phyloP scores from a whole-genome alignment of 1,140 invertebrate species.

The Steinernema khuongi region DNA sequence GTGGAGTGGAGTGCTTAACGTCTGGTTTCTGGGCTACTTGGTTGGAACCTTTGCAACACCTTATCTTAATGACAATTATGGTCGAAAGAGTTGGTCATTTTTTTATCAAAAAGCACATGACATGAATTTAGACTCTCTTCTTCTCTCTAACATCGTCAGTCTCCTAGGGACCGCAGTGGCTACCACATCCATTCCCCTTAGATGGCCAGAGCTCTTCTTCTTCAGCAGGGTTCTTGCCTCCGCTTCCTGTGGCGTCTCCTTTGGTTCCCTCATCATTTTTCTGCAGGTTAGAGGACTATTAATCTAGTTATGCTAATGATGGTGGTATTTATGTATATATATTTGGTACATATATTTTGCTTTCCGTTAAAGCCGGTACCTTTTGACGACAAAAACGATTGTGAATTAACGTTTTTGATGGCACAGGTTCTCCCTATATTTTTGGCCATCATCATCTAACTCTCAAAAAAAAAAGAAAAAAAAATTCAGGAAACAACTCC shows the following conservation, averaged over 20 bases:
- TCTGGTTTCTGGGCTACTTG: conserved; percentile 52
- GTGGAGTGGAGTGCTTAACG: conserved; percentile 47
- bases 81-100: conserved; percentile 35
- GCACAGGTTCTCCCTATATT: too few relatives aligned
- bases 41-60: conserved; percentile 47
- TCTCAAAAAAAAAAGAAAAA: too few relatives aligned
- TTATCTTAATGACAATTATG: conserved; percentile 39
- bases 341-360: too few relatives aligned
- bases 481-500: conserved; percentile 53
- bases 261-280: conserved; percentile 50
- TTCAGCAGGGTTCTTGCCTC: conserved; percentile 45
- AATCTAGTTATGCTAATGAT: too few relatives aligned
- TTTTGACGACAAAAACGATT: too few relatives aligned
- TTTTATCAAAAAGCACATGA: conserved; percentile 20
- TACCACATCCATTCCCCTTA: conserved; percentile 19
- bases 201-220: conserved; percentile 43
- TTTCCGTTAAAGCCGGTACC: too few relatives aligned
- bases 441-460: conserved; percentile 18
- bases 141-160: conserved; percentile 34
- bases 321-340: too few relatives aligned
- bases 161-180: conserved; percentile 29
- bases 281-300: too few relatives aligned
- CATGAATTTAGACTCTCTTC: conserved; percentile 30
- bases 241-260: conserved; percentile 43
- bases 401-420: too few relatives aligned